Conservation (phyloP, 2,888 invertebrate species). For the Dendrolimus pini region DNA sequence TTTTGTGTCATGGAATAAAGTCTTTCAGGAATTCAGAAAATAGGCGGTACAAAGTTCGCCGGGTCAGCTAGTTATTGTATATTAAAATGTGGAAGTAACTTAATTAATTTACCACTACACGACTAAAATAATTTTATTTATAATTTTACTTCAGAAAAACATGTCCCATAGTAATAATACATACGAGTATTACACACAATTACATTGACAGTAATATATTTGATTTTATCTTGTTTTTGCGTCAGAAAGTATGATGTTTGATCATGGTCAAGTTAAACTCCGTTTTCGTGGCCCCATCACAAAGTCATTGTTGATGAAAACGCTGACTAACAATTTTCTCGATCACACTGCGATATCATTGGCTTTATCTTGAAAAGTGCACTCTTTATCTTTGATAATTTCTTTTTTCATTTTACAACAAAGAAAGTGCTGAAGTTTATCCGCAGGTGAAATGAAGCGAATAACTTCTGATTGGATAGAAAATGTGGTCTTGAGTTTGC, state of each 20-base stretch:
- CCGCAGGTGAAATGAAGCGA: no score
- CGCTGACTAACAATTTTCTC: slow-evolving; percentile 10
- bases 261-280: no score
- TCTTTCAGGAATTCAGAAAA: no score
- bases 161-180: not conserved
- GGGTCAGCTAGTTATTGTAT: no score
- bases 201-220: not conserved
- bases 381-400: slow-evolving; percentile 4
- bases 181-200: no score
- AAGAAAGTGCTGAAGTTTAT: not conserved
- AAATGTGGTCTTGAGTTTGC: no score
- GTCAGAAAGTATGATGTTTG: not conserved
- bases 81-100: no score
- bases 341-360: slow-evolving; percentile 7
- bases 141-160: not conserved
- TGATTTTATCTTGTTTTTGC: not conserved
- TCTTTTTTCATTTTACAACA: slow-evolving; percentile 1
- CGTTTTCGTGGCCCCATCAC: slow-evolving; percentile 9
- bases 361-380: slow-evolving; percentile 7
- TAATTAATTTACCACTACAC: not conserved
- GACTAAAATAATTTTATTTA: not conserved
- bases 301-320: slow-evolving; percentile 9
- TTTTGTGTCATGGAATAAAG: no score
- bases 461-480: no score
- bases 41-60: no score